Conservation (phyloP, 1,140 invertebrate genomes). For the Drosophila gunungcola region DNA sequence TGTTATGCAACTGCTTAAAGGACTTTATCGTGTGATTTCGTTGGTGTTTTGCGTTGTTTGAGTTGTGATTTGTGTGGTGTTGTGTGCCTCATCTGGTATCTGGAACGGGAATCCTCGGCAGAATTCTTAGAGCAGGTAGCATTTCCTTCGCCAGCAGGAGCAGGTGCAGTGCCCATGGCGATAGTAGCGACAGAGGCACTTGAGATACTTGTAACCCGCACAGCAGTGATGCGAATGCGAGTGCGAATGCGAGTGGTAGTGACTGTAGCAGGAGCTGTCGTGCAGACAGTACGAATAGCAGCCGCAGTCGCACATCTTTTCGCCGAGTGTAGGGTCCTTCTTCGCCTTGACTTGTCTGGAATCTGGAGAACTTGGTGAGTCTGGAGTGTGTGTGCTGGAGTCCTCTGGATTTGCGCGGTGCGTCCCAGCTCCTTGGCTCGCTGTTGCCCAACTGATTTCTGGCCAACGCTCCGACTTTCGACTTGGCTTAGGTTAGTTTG, state of each 20-base stretch:
- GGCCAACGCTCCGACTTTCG: conserved; percentile 71
- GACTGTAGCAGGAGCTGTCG: conserved; percentile 70
- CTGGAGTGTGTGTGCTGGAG: background rate
- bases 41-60: conserved; percentile 63
- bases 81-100: conserved; percentile 10
- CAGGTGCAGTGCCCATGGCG: conserved; percentile 76
- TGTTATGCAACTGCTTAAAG: conserved; percentile 82
- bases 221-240: conserved; percentile 74
- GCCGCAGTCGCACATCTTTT: conserved; percentile 76
- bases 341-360: background rate
- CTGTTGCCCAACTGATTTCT: conserved; percentile 73
- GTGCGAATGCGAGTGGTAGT: conserved; percentile 62
- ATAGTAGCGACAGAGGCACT: conserved; percentile 76
- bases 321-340: background rate
- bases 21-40: conserved; percentile 76
- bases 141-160: conserved; percentile 77
- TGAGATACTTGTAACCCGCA: conserved; percentile 78
- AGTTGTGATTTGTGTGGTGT: conserved; percentile 60
- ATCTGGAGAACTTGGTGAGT: conserved; percentile 5
- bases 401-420: conserved; percentile 7
- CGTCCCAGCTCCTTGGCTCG: conserved; percentile 54
- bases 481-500: conserved; percentile 78
- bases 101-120: background rate
- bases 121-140: conserved; percentile 66
- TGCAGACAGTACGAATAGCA: conserved; percentile 76